Percentiles rank a stretch among this genome's conserved stretches.
Evolutionary conservation across 2,888 invertebrate genomes (phyloP).

Genomic region (Caenorhabditis panamensis): DNA sequence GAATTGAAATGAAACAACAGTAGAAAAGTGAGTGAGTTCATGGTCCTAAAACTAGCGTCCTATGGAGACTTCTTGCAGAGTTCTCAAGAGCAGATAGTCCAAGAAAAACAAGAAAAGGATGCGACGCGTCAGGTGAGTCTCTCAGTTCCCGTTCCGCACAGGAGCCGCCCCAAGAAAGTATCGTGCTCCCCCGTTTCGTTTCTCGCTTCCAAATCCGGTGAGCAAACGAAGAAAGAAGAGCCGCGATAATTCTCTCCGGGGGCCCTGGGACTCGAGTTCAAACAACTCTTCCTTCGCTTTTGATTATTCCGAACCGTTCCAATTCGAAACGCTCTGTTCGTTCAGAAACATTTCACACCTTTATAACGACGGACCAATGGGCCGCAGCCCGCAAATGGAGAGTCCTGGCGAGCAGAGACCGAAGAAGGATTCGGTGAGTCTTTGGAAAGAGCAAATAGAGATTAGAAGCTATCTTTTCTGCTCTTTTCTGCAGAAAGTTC

Average conservation of each 20-base stretch:
- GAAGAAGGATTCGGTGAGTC: constrained; percentile 45
- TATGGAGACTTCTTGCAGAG: no score
- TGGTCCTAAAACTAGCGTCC: no score
- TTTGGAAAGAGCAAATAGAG: not conserved
- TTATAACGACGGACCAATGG: constrained; percentile 58
- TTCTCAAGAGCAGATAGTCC: no score
- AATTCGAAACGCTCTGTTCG: constrained; percentile 4
- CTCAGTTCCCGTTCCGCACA: constrained; percentile 25
- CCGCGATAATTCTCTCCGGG: constrained; percentile 37
- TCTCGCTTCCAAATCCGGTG: constrained; percentile 54
- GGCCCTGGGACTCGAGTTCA: constrained; percentile 44
- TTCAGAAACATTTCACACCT: constrained; percentile 56
- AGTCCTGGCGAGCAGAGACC: not conserved
- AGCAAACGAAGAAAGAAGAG: constrained; percentile 37
- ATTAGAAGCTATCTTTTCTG: no score
- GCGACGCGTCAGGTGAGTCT: constrained; percentile 51
- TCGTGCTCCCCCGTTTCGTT: constrained; percentile 43
- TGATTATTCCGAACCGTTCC: constrained; percentile 8
- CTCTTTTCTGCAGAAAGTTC: not conserved
- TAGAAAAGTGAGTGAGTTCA: no score
- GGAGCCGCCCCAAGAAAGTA: constrained; percentile 1
- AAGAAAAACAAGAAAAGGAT: constrained; percentile 18
- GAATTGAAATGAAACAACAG: constrained; percentile 43
- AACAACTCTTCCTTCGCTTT: constrained; percentile 23
- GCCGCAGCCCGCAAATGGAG: constrained; percentile 31